Base-by-base conservation (phyloP, 2,113 vertebrate genomes). In the Cisticola juncidis region DNA sequence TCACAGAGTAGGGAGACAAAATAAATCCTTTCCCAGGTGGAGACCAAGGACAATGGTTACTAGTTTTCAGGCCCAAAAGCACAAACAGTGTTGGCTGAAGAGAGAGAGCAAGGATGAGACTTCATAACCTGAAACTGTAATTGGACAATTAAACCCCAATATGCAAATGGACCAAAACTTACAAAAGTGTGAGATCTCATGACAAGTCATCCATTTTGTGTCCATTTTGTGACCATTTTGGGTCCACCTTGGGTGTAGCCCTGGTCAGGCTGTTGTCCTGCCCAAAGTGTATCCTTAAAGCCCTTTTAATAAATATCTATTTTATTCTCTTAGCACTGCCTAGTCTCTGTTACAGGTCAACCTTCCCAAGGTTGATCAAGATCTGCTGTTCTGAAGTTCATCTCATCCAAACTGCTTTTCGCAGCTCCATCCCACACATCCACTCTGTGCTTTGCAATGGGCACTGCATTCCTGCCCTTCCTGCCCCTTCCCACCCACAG, bases 341-440 rank as follows among this genome's bases (percentile, higher is more conserved):
- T 3, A 38, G 25, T 38, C 58, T 61, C 36, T 61, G 25, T 38
- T 38, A 16, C 35, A 61, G 58, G 35, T 28, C 58, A 61, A 5
- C 25, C 25, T 19, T 38, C 25, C 35, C 58, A 28, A 61, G 25
- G 36, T 36, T 62, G 60, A 40, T 38, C 36, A 61, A 25, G 11
- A 11, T 62, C 47, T 78, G 56, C 28, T 78, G 23, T 7, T 54
- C 68, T n/a, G 20, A 69, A 48, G 11, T 7, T n/a, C 0, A 0
- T 84, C 78, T 50, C 15, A 36, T 44, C 47, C 54, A 62, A 26
- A 6, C 16, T 83, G 2, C 6, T 70, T 54, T 4, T 31, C 45
- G 64, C n/a, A 77, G 14, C 48, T 12, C 21, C 42, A 33, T 33
- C 56, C 56, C 5, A 1, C 29, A 35, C 0, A 0, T 4, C 53